Conservation (phyloP, 2,888 invertebrate genomes). For the Drosophila neoperkinsi region DNA sequence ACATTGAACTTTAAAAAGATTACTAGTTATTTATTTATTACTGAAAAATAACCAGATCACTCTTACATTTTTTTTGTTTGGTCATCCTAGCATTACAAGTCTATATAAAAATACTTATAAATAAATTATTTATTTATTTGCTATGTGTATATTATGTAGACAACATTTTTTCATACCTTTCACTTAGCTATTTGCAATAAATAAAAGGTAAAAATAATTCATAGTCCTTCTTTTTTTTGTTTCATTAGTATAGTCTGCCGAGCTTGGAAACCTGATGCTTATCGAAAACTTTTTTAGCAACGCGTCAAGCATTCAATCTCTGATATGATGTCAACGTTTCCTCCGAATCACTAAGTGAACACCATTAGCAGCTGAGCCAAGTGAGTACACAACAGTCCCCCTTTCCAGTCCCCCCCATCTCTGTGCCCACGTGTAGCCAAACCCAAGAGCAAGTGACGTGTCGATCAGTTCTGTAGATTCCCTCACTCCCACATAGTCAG, state of each 20-base stretch:
- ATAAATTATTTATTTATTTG: not conserved
- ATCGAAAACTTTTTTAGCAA: conserved; percentile 26
- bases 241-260: not conserved
- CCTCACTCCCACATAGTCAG: conserved; percentile 30
- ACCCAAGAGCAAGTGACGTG: conserved; percentile 57
- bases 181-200: too few species aligned
- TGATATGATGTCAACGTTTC: conserved; percentile 50
- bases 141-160: not conserved
- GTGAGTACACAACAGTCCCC: conserved; percentile 12
- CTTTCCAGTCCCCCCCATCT: too few species aligned
- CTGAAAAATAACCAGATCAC: not conserved
- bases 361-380: conserved; percentile 59
- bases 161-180: not conserved
- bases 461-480: conserved; percentile 68
- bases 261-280: conserved; percentile 29
- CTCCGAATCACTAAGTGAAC: conserved; percentile 36
- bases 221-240: not conserved
- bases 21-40: not conserved
- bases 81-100: not conserved
- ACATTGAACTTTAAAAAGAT: not conserved
- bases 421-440: not conserved
- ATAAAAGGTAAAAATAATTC: not conserved
- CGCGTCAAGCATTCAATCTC: conserved; percentile 36
- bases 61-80: not conserved
- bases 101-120: not conserved